phyloP scores from a whole-genome alignment of 2,888 invertebrate species.

The Mythimna ferrago region DNA sequence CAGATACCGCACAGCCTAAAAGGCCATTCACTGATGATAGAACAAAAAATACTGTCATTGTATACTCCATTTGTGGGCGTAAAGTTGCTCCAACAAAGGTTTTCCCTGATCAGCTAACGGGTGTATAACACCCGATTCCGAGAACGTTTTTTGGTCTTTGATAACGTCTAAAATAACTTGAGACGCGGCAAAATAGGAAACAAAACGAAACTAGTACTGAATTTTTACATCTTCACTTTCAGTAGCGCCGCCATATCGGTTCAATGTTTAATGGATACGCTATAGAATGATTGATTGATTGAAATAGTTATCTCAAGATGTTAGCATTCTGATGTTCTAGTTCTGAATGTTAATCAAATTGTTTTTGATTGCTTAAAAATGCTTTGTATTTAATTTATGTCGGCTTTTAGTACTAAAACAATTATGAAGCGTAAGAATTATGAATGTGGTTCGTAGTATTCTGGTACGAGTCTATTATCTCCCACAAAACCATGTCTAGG shows the following conservation, averaged over 20 bases:
- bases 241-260: background rate
- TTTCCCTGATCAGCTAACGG: background rate
- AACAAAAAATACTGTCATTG: background rate
- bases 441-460: constrained; percentile 21
- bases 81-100: background rate
- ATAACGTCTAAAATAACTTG: constrained; percentile 12
- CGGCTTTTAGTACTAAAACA: constrained; percentile 24
- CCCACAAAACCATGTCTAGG: constrained; percentile 15
- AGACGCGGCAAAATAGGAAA: background rate
- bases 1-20: background rate
- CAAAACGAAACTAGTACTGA: background rate
- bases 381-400: constrained; percentile 46
- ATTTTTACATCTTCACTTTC: background rate
- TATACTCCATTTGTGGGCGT: background rate
- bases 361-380: constrained; percentile 32
- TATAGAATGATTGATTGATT: constrained; percentile 30
- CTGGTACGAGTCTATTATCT: constrained; percentile 1
- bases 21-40: background rate
- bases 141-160: constrained; percentile 8
- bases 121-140: background rate
- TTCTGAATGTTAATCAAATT: constrained; percentile 34
- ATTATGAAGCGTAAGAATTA: constrained; percentile 20
- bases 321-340: constrained; percentile 20
- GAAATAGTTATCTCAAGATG: constrained; percentile 33
- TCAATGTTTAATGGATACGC: constrained; percentile 17